A percentile compares a stretch with the other conserved stretches of the same genome.
phyloP scores from a whole-genome alignment of 2,888 invertebrate species.

The Lithophane leautieri region DNA sequence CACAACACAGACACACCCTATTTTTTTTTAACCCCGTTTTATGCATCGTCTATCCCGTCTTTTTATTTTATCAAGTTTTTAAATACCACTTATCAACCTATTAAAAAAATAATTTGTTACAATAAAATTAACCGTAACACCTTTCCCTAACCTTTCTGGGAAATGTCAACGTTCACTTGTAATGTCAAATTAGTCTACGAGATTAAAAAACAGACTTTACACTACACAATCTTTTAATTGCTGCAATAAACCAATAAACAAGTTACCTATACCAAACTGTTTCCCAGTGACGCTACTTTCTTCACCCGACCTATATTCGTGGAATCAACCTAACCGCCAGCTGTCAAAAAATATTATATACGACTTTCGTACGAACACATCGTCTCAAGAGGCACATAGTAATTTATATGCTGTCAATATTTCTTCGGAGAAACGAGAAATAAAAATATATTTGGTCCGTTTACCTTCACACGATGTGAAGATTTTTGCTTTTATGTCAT shows the following conservation, averaged over 20 bases:
- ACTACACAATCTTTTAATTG: neutral
- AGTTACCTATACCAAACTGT: neutral
- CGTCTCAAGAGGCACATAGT: constrained; percentile 32
- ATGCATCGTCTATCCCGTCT: neutral
- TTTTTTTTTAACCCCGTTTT: too few species aligned
- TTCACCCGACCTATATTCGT: constrained; percentile 12
- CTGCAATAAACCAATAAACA: neutral
- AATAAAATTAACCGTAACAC: too few species aligned
- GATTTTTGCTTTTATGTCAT: constrained; percentile 5
- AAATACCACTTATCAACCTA: neutral
- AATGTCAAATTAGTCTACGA: too few species aligned
- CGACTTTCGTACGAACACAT: constrained; percentile 11
- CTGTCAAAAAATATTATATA: constrained; percentile 32
- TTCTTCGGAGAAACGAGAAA: constrained; percentile 7
- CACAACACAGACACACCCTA: too few species aligned
- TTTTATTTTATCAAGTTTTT: neutral
- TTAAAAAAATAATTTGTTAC: neutral
- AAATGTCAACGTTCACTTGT: too few species aligned
- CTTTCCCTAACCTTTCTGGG: too few species aligned
- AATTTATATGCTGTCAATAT: constrained; percentile 41
- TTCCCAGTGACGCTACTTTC: neutral
- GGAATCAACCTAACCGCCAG: neutral
- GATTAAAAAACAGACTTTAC: too few species aligned
- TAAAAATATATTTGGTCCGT: constrained; percentile 18
- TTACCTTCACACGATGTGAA: neutral